Evolutionary conservation across 2,888 invertebrate species (phyloP).

Genomic region (Scaptodrosophila latifasciaeformis): DNA sequence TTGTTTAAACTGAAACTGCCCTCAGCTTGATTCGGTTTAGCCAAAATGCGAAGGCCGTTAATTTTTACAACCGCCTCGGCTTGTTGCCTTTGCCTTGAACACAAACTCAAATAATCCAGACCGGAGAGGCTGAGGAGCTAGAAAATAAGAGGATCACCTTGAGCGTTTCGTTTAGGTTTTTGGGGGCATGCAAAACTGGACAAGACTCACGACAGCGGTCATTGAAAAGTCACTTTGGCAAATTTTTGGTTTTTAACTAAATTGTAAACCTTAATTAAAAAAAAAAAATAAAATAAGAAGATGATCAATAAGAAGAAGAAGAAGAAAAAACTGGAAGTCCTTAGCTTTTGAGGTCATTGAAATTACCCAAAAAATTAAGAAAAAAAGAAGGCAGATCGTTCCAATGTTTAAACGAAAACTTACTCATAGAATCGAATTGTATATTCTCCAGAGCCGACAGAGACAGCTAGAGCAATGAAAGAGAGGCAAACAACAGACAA

Average conservation of each 20-base stretch:
- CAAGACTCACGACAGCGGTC: constrained; percentile 7
- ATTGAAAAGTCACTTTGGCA: too few species aligned
- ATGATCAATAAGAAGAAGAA: background rate
- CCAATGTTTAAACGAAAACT: background rate
- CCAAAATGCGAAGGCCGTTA: too few species aligned
- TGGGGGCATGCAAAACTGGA: constrained; percentile 37
- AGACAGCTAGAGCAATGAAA: background rate
- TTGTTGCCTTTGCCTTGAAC: constrained; percentile 12
- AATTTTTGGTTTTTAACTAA: background rate
- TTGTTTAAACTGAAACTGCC: too few species aligned
- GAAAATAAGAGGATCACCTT: constrained; percentile 39
- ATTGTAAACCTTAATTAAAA: background rate
- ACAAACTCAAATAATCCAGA: background rate
- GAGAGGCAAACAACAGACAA: background rate
- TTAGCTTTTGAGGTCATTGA: too few species aligned
- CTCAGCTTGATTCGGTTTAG: too few species aligned
- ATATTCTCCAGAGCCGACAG: background rate
- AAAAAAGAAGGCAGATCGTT: too few species aligned
- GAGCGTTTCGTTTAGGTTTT: constrained; percentile 37
- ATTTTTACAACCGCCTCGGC: too few species aligned
- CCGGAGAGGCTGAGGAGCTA: too few species aligned
- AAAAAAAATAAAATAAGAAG: background rate
- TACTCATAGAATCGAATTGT: constrained; percentile 16
- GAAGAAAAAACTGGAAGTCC: background rate
- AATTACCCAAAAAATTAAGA: constrained; percentile 7